Percentiles rank a stretch among this genome's conserved stretches.
Evolutionary conservation across 2,113 vertebrate species (phyloP).

Genomic region (Tetrao urogallus): DNA sequence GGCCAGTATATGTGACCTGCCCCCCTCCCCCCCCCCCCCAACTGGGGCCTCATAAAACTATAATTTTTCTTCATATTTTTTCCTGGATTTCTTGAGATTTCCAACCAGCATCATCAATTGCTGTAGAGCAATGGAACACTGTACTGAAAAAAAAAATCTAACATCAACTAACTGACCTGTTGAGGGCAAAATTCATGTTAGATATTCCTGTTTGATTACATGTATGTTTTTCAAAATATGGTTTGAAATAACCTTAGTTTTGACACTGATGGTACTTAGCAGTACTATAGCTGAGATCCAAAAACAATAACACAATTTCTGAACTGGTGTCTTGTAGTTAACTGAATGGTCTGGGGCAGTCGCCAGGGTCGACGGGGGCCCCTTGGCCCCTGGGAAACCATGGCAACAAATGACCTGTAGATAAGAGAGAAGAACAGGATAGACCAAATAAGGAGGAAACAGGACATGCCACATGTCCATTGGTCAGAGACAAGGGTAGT

Average conservation of each 20-base stretch:
- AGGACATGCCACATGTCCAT: no score
- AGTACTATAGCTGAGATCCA: not conserved
- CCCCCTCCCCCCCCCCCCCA: not conserved
- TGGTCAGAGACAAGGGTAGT: no score
- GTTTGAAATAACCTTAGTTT: constrained; percentile 2
- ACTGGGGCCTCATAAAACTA: no score
- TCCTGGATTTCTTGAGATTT: not conserved
- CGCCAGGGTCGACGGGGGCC: no score
- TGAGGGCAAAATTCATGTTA: not conserved
- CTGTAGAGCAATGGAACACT: not conserved
- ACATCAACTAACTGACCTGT: not conserved
- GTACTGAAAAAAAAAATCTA: not conserved
- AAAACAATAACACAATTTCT: constrained; percentile 46
- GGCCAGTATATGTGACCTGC: not conserved
- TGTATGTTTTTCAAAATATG: not conserved
- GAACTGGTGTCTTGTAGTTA: constrained; percentile 25
- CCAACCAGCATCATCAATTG: not conserved
- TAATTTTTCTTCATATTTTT: not conserved
- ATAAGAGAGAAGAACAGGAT: no score
- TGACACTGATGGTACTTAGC: constrained; percentile 32
- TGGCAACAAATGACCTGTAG: no score
- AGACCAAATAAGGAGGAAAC: no score
- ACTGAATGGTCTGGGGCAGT: no score
- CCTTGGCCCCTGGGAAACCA: no score
- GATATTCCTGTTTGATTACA: not conserved